Evolutionary conservation across 2,113 vertebrate genomes (phyloP), one percentile per base, ranked within the genome.

Genomic region (Forbesichthys agassizii): DNA sequence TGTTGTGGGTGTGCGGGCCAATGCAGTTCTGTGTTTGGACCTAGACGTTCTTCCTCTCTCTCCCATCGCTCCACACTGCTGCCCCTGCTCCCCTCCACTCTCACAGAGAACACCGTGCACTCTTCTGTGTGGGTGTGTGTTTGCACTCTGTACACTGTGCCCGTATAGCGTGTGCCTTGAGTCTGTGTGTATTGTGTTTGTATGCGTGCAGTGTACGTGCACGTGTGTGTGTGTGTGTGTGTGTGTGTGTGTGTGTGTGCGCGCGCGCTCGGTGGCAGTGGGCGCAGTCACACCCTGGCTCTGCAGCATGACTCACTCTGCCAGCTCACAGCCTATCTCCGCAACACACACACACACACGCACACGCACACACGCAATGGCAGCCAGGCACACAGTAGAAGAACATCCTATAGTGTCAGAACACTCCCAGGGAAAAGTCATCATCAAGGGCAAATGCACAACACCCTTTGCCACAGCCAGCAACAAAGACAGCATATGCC

Each of bases 301-400:
- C 89, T 86, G 89, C 89, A 88, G 87, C 68, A 86, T 89, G 86
- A 89, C 78, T 91, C 88, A 91, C 70, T 77, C 80, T 83, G 81
- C 80, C 79, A 87, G 77, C 80, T 81, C 71, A 74, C 1, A 73
- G 71, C 67, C 69, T 36, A 66, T 49, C 55, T 51, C 49, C 20
- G 64, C 51, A 55, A 56, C 66, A 60, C 73, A 64, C 60, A 62
- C 42, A 16, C 72, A 69, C 73, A 64, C 60, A 62, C 42, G 12
- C 72, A 69, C 71, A 47, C 67, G 64, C 33, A 66, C 69, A 64
- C 18, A 42, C 48, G 47, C 49, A 57, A 48, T 12, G 57, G 47
- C 58, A 48, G 68, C 62, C 51, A 71, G 46, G 51, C 70, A 68
- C 56, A 66, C 51, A 67, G 53, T 60, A 70, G 36, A 63, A 69